Percentiles rank a stretch among this genome's conserved stretches.
Evolutionary conservation across 2,888 invertebrate genomes (phyloP).

Genomic region (Heliconius charithonia): DNA sequence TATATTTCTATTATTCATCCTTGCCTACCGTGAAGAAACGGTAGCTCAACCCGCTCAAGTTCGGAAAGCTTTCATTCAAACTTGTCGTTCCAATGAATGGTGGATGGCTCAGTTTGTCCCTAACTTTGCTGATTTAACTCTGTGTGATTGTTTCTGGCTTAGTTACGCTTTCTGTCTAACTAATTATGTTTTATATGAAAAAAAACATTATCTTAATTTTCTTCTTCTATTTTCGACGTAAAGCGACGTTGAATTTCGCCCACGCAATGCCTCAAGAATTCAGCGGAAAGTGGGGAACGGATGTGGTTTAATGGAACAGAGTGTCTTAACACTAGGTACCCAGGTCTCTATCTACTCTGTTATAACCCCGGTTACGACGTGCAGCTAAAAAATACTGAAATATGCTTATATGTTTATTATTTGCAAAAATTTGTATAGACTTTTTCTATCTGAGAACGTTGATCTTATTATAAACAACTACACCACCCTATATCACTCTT

Average conservation of each 20-base stretch:
- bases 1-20: not conserved
- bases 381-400: too few relatives aligned
- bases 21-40: constrained; percentile 8
- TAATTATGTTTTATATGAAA: constrained; percentile 11
- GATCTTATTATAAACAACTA: not conserved
- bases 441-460: too few relatives aligned
- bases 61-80: constrained; percentile 75
- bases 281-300: too few relatives aligned
- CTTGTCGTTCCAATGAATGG: constrained; percentile 69
- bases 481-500: not conserved
- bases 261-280: too few relatives aligned
- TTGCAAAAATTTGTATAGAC: too few relatives aligned
- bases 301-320: too few relatives aligned
- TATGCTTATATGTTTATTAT: too few relatives aligned
- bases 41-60: constrained; percentile 55
- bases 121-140: constrained; percentile 74
- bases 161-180: constrained; percentile 14
- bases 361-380: too few relatives aligned
- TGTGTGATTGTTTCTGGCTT: constrained; percentile 54
- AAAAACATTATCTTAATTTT: not conserved
- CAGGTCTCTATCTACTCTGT: too few relatives aligned
- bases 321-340: too few relatives aligned
- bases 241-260: too few relatives aligned
- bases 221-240: not conserved
- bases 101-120: constrained; percentile 65